Percentiles rank a stretch among this genome's conserved stretches.
Conservation (phyloP, 2,797 vertebrate species). For the Hemitrygon akajei region DNA sequence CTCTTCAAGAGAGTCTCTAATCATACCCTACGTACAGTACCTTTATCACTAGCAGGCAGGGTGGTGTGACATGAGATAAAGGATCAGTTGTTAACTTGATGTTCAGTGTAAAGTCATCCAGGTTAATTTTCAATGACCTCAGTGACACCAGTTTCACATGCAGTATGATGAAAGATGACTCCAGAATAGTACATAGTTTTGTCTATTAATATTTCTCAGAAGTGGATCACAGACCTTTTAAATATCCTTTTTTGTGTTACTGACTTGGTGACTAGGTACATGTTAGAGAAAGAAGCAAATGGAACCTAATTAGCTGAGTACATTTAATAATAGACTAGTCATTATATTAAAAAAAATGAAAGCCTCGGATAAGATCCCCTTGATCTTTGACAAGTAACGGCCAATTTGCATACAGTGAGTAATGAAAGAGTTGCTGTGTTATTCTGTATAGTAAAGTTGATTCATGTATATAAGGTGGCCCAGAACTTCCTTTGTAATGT, state of each 20-base stretch:
- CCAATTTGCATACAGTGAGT: not conserved
- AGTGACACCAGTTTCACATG: not conserved
- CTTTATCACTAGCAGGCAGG: not conserved
- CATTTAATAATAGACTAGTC: not conserved
- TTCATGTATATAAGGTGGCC: not conserved
- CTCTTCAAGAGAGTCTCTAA: not conserved
- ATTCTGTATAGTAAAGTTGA: not conserved
- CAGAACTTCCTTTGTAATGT: not conserved
- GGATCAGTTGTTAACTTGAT: not conserved
- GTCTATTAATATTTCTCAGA: not conserved
- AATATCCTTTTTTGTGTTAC: not conserved
- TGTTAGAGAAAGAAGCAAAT: not conserved
- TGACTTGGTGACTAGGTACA: not conserved
- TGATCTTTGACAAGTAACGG: not conserved
- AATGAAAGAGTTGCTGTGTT: not conserved
- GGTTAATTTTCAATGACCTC: not conserved
- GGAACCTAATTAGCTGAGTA: not conserved
- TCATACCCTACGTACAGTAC: not conserved
- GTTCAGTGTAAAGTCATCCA: not conserved
- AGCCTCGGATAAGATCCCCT: not conserved
- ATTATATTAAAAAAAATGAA: not conserved
- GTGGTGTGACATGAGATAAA: not conserved
- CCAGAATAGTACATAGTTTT: not conserved
- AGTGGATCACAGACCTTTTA: not conserved
- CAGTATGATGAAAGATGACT: not conserved